phyloP scores from a whole-genome alignment of 2,113 vertebrate species.

The Podiceps cristatus region DNA sequence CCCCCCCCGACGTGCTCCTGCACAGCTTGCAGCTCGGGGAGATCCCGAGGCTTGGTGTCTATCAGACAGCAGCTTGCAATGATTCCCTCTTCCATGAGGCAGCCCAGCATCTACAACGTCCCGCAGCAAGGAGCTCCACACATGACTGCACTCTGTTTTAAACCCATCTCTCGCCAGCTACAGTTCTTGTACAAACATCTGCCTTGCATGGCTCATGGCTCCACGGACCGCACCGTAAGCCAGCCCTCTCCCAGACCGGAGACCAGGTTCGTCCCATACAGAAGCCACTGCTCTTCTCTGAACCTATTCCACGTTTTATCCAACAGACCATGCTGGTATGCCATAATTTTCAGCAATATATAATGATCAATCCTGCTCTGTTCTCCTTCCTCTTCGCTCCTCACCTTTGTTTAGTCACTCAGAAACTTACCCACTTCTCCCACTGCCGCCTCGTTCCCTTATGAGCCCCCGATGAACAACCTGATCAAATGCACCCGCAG shows the following conservation, averaged over 20 bases:
- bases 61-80: background rate
- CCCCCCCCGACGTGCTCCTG: accelerated
- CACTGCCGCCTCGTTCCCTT: background rate
- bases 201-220: background rate
- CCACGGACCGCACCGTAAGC: background rate
- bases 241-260: background rate
- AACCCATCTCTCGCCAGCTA: background rate
- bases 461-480: background rate
- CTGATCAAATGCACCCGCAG: background rate
- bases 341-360: background rate
- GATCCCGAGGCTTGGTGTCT: background rate
- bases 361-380: background rate
- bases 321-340: background rate
- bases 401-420: background rate
- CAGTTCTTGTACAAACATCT: background rate
- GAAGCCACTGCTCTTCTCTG: background rate
- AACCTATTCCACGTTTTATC: background rate
- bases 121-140: background rate
- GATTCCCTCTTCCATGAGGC: no score
- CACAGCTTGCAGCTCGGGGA: background rate
- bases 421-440: background rate
- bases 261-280: background rate
- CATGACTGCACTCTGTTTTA: background rate
- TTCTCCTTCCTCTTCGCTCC: background rate
- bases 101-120: background rate